phyloP scores from a whole-genome alignment of 2,797 vertebrate genomes.

The Martes flavigula region DNA sequence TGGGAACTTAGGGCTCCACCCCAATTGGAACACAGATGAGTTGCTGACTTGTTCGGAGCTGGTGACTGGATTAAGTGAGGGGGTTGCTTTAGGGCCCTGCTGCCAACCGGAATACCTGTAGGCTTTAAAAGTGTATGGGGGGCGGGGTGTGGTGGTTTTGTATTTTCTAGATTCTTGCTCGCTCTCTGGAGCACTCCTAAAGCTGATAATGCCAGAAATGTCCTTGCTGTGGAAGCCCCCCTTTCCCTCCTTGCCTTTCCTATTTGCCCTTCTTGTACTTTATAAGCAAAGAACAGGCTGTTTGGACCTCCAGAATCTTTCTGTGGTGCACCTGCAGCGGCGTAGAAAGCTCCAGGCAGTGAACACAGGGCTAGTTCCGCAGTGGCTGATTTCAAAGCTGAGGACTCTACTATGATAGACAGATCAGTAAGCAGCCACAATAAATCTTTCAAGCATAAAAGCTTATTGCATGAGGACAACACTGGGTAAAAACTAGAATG shows the following conservation, averaged over 20 bases:
- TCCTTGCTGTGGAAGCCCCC: neutral
- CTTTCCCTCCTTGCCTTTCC: neutral
- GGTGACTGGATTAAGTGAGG: neutral
- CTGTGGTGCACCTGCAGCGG: neutral
- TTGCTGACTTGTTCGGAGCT: neutral
- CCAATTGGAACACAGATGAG: neutral
- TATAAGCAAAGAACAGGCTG: neutral
- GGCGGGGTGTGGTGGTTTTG: neutral
- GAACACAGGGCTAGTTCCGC: neutral
- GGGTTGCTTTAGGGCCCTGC: neutral
- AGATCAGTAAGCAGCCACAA: neutral
- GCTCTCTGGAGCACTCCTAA: neutral
- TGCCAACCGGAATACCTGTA: neutral
- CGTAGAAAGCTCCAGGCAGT: neutral
- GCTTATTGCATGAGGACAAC: neutral
- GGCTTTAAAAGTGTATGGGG: neutral
- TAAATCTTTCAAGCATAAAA: neutral
- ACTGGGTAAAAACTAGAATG: neutral
- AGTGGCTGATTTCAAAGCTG: neutral
- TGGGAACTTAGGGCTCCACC: neutral
- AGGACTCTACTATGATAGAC: accelerated
- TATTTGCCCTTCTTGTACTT: neutral
- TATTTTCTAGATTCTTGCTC: neutral
- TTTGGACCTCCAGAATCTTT: neutral
- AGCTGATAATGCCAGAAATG: neutral